Evolutionary conservation across 2,797 vertebrate genomes (phyloP).

Genomic region (Hydrophis major): DNA sequence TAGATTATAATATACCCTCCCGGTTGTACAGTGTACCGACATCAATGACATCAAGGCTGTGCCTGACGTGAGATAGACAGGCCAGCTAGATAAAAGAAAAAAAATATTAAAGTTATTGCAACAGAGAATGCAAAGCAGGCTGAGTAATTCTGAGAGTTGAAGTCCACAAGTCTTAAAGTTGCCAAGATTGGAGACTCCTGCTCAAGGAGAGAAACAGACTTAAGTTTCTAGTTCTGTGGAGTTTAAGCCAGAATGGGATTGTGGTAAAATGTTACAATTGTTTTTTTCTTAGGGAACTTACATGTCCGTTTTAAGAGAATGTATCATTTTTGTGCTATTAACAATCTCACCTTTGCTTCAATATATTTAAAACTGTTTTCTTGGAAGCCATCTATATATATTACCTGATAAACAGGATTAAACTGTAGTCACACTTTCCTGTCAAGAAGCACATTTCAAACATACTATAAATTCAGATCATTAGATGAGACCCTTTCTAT

Average conservation of each 20-base stretch:
- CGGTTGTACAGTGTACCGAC: neutral
- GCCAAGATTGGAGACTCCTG: no score
- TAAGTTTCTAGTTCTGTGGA: neutral
- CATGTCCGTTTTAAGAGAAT: constrained; percentile 14
- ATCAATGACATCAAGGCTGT: neutral
- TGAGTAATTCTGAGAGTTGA: no score
- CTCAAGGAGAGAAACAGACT: neutral
- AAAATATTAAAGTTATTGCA: constrained; percentile 10
- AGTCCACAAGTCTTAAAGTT: no score
- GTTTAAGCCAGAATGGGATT: neutral
- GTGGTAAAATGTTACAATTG: neutral
- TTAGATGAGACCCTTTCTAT: neutral
- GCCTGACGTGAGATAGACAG: neutral
- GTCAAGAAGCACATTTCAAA: neutral
- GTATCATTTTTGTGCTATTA: neutral
- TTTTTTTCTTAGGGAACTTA: neutral
- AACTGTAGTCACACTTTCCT: neutral
- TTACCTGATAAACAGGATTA: neutral
- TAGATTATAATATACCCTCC: neutral
- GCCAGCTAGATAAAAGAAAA: neutral
- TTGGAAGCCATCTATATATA: neutral
- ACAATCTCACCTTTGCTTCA: neutral
- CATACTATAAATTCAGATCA: neutral
- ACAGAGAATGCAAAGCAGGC: neutral
- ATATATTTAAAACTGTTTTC: neutral